phyloP scores from a whole-genome alignment of 2,113 vertebrate species.

The Siniperca chuatsi region DNA sequence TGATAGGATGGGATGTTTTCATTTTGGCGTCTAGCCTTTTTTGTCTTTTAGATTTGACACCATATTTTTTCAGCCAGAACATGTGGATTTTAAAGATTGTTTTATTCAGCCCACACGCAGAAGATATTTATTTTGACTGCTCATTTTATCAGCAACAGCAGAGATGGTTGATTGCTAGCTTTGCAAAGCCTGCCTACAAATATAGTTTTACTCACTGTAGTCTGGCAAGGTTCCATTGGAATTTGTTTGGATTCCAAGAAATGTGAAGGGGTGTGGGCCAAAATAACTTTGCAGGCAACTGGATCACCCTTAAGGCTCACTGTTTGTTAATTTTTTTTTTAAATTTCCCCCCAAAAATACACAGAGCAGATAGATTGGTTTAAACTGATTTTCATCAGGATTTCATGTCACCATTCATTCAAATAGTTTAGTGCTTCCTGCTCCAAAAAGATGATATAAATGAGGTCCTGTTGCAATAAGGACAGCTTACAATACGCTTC shows the following conservation, averaged over 20 bases:
- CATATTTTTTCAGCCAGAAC: slow-evolving; percentile 65
- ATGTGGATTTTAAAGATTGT: slow-evolving; percentile 59
- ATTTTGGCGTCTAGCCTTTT: slow-evolving; percentile 57
- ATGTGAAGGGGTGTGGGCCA: slow-evolving; percentile 4
- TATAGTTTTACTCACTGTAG: slow-evolving; percentile 34
- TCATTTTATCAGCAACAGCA: slow-evolving; percentile 57
- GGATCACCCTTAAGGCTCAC: background rate
- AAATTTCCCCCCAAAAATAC: background rate
- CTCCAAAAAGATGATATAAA: background rate
- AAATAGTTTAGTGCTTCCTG: background rate
- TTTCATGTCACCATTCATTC: background rate
- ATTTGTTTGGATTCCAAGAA: slow-evolving; percentile 19
- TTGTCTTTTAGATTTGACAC: slow-evolving; percentile 67
- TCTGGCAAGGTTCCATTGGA: slow-evolving; percentile 30
- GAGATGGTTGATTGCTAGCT: slow-evolving; percentile 44
- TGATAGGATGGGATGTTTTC: slow-evolving; percentile 74
- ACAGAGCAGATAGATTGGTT: background rate
- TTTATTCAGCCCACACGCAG: slow-evolving; percentile 51
- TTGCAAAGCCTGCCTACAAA: slow-evolving; percentile 35
- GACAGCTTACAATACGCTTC: background rate
- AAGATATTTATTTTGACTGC: slow-evolving; percentile 56
- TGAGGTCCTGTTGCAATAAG: background rate
- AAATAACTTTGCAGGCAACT: slow-evolving; percentile 13
- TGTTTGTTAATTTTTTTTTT: background rate
- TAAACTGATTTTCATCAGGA: background rate